Percentiles rank a stretch among this genome's conserved stretches.
Conservation (phyloP, 2,797 vertebrate species). For the Enteromius afrohamiltoni region DNA sequence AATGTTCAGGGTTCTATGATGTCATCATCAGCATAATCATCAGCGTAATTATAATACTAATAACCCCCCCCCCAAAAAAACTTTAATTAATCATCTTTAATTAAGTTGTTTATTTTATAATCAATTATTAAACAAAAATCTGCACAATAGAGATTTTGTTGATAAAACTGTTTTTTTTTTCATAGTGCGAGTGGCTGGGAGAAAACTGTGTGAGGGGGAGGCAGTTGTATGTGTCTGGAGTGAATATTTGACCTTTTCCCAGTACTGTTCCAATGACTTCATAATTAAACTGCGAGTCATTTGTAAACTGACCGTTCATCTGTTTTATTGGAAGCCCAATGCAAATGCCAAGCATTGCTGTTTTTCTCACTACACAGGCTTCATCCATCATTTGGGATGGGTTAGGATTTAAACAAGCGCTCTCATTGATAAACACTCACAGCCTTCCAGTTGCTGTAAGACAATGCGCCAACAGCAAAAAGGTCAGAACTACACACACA, state of each 20-base stretch:
- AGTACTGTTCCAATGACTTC: constrained; percentile 73
- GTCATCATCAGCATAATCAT: too few species aligned
- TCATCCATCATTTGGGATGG: constrained; percentile 66
- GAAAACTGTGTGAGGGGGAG: constrained; percentile 2
- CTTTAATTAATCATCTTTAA: too few species aligned
- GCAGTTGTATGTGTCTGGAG: constrained; percentile 61
- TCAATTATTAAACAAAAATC: too few species aligned
- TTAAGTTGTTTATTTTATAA: too few species aligned
- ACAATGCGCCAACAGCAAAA: constrained; percentile 59
- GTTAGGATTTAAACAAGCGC: constrained; percentile 63
- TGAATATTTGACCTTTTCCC: constrained; percentile 64
- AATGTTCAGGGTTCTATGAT: too few species aligned
- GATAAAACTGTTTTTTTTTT: neutral
- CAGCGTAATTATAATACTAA: too few species aligned
- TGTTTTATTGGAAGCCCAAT: constrained; percentile 67
- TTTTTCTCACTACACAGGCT: constrained; percentile 54
- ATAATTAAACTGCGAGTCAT: constrained; percentile 68
- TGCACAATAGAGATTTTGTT: neutral
- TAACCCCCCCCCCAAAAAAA: too few species aligned
- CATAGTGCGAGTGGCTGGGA: neutral
- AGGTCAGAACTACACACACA: constrained; percentile 66
- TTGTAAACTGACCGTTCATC: constrained; percentile 67
- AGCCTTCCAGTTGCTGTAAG: constrained; percentile 61
- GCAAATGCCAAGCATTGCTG: constrained; percentile 58
- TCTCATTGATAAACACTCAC: constrained; percentile 57